phyloP scores from a whole-genome alignment of 2,113 vertebrate genomes.

The Pristiophorus japonicus region DNA sequence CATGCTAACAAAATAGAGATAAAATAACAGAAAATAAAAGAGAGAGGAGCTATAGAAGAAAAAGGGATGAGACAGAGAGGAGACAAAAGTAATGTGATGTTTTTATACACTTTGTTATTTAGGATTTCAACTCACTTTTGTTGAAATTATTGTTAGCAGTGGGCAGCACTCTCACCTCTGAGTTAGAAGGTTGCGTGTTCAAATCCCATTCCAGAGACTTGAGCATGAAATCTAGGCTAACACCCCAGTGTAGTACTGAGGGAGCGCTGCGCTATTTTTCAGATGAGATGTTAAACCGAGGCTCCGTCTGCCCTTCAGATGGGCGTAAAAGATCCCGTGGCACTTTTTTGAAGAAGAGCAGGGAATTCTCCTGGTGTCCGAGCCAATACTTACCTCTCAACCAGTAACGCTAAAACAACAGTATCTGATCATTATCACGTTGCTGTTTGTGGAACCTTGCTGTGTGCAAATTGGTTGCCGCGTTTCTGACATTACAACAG shows the following conservation, averaged over 20 bases:
- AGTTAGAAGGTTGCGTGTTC: background rate
- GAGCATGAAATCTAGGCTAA: background rate
- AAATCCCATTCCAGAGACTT: background rate
- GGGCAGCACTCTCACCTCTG: background rate
- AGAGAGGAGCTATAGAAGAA: background rate
- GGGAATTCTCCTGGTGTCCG: too few relatives aligned
- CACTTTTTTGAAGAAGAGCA: background rate
- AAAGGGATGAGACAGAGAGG: background rate
- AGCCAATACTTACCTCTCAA: background rate
- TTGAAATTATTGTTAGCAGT: background rate
- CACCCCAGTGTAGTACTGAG: background rate
- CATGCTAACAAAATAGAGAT: background rate
- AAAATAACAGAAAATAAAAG: background rate
- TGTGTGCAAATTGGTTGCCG: background rate
- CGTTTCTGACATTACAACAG: background rate
- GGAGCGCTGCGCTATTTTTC: too few relatives aligned
- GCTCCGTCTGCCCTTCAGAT: background rate
- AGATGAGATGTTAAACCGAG: background rate
- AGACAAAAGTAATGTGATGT: background rate
- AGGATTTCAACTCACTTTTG: background rate
- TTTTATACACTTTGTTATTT: background rate
- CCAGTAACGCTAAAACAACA: background rate
- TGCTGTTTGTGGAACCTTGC: background rate
- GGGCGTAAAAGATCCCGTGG: background rate
- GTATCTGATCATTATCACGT: background rate